Evolutionary conservation across 2,113 vertebrate species (phyloP).

Genomic region (Chaenogobius annularis): DNA sequence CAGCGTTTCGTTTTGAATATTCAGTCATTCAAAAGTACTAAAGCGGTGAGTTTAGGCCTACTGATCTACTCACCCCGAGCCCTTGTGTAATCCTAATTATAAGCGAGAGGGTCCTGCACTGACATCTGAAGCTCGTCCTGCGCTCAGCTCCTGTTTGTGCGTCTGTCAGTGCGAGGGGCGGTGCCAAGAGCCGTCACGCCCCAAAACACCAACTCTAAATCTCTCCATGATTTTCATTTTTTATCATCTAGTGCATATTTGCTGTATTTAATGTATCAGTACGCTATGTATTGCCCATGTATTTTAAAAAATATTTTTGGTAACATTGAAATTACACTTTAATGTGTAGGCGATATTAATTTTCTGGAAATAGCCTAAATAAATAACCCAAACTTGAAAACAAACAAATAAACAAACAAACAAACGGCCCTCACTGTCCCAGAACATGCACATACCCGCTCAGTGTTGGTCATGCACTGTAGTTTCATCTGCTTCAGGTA

Average conservation of each 20-base stretch:
- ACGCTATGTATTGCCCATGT: too few species aligned
- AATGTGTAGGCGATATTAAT: not conserved
- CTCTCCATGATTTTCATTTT: not conserved
- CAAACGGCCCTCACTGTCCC: too few species aligned
- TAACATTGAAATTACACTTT: too few species aligned
- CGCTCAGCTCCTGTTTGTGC: constrained; percentile 47
- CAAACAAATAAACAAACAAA: too few species aligned
- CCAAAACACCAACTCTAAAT: constrained; percentile 45
- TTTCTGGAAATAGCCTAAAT: not conserved
- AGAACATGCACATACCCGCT: constrained; percentile 82
- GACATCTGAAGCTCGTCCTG: constrained; percentile 42
- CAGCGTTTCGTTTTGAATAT: constrained; percentile 42
- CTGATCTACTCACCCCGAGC: constrained; percentile 66
- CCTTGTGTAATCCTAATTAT: constrained; percentile 62
- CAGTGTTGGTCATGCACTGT: constrained; percentile 91
- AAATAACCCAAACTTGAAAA: too few species aligned
- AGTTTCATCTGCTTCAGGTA: constrained; percentile 99
- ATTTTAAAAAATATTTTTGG: too few species aligned
- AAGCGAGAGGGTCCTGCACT: constrained; percentile 46
- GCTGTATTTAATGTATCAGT: too few species aligned
- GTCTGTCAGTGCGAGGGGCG: constrained; percentile 55
- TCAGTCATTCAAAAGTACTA: constrained; percentile 17
- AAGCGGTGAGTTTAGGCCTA: constrained; percentile 10
- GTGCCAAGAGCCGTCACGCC: constrained; percentile 43
- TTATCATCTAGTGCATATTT: not conserved